Evolutionary conservation across 53 echinoderm and acorn worm species (phyloP), one percentile per base, ranked within the genome.

Genomic region (Pentamera pediparva): DNA sequence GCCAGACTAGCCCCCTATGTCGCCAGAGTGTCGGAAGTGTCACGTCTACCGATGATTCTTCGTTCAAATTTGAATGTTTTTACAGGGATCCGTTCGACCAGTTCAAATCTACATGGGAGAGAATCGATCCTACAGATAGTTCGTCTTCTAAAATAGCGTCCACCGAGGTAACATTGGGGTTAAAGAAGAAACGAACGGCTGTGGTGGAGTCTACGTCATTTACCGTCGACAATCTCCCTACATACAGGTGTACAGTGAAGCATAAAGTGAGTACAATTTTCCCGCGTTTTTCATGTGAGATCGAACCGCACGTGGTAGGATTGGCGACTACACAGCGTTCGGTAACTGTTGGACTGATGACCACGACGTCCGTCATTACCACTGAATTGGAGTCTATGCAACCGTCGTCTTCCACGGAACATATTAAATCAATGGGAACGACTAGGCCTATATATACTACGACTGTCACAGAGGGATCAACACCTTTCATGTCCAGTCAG

Each of bases 131-230:
- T 26, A n/a, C 55, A 54, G 6, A 22, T 40, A 19, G 7, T 20
- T 22, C 6, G 9, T 21, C 4, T 2, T 35, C 37, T 7, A 40
- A 35, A 25, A 22, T 64, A 8, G 26, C 36, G 19, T 64, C 64
- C 22, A 35, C 25, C 12, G 39, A 37, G 24, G 25, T 37, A 5
- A 21, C 38, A 3, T 11, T 64, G 13, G 64, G 39, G 17, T 13
- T 64, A 2, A 64, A 64, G n/a, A 64, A 37, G 64, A 64, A 37
- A 38, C 6, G 40, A 39, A 39, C 64, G 39, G 64, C 25, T 37
- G 25, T 15, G 6, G 39, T 67, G 30, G 43, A 43, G 0, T 67
- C 67, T 41, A 8, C 45, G 28, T 41, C 41, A 4, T 30, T 67
- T 30, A 22, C 24, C 30, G 39, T 41, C 27, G 29, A 67, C 30